Conservation (phyloP, 1,140 invertebrate genomes). For the Gyrodactylus bullatarudis region DNA sequence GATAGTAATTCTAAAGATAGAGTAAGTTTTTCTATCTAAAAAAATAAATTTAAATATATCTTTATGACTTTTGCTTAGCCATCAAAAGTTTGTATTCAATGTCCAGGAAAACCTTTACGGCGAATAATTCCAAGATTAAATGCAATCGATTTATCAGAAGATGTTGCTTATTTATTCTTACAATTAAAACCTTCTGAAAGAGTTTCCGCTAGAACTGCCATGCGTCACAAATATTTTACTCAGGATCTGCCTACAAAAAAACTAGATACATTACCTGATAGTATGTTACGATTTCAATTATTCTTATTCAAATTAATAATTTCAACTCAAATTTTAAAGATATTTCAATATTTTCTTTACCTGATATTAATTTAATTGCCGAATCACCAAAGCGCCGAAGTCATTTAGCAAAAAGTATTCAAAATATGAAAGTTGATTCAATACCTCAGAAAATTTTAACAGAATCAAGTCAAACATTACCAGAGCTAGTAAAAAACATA, state of each 20-base stretch:
- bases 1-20: too few species aligned
- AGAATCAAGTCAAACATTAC: neutral
- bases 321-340: too few species aligned
- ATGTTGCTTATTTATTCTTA: neutral
- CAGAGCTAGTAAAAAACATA: neutral
- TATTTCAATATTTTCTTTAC: neutral
- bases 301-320: too few species aligned
- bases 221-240: neutral
- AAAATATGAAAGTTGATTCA: neutral
- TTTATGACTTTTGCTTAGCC: neutral
- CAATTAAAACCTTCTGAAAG: neutral
- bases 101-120: neutral
- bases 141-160: neutral
- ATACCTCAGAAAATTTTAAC: neutral
- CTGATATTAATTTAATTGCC: neutral
- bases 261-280: neutral
- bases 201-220: neutral
- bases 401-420: neutral
- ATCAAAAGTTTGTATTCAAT: neutral
- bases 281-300: too few species aligned
- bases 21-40: too few species aligned
- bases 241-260: neutral
- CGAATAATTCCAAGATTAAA: neutral
- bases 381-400: neutral
- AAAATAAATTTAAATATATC: too few species aligned